Evolutionary conservation across 2,888 invertebrate genomes (phyloP).

Genomic region (Drosophila koepferae): DNA sequence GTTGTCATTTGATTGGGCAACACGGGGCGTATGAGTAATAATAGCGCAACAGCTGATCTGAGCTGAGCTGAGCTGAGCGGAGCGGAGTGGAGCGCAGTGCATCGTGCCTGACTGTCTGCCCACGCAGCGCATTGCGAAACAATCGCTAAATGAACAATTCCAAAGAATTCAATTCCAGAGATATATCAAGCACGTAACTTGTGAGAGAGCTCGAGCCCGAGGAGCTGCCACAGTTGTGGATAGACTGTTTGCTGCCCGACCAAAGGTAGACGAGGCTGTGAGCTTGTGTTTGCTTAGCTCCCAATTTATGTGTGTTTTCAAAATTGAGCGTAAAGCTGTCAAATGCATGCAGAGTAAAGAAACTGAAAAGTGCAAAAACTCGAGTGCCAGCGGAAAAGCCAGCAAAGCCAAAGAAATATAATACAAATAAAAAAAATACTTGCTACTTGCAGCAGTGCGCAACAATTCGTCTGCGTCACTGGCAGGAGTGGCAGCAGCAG

Average conservation of each 20-base stretch:
- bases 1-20: slow-evolving; percentile 54
- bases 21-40: slow-evolving; percentile 74
- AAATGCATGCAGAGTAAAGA: slow-evolving; percentile 40
- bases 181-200: neutral
- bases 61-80: no score
- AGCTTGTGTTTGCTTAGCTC: slow-evolving; percentile 21
- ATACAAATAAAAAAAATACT: slow-evolving; percentile 20
- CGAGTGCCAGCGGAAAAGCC: slow-evolving; percentile 28
- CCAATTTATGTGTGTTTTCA: slow-evolving; percentile 30
- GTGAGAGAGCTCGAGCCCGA: no score
- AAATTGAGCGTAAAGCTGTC: slow-evolving; percentile 58
- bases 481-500: slow-evolving; percentile 30
- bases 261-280: neutral
- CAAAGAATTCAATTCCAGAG: slow-evolving; percentile 1
- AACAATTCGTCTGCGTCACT: slow-evolving; percentile 69
- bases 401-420: slow-evolving; percentile 20
- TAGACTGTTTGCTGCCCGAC: neutral
- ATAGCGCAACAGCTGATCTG: slow-evolving; percentile 56
- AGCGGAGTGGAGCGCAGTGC: neutral
- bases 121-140: slow-evolving; percentile 35
- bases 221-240: neutral
- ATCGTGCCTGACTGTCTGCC: slow-evolving; percentile 37
- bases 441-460: slow-evolving; percentile 45
- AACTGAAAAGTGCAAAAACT: slow-evolving; percentile 30
- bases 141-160: slow-evolving; percentile 8